Conservation (phyloP, 2,113 vertebrate species). For the Phaethornis superciliosus region DNA sequence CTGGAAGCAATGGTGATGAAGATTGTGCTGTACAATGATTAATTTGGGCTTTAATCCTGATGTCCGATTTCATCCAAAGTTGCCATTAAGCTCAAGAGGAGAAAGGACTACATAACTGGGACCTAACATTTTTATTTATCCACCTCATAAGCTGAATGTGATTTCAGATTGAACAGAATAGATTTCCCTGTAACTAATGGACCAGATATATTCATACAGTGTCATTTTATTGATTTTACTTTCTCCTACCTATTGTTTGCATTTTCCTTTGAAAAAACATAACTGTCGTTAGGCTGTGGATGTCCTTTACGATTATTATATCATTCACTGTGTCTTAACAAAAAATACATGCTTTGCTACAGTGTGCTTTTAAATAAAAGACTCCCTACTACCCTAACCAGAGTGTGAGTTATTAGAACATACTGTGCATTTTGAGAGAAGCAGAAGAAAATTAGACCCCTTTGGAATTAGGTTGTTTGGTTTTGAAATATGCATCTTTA, state of each 20-base stretch:
- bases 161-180: constrained; percentile 71
- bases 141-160: constrained; percentile 54
- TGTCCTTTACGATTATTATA: constrained; percentile 68
- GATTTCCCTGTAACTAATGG: constrained; percentile 76
- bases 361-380: constrained; percentile 31
- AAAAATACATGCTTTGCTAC: constrained; percentile 45
- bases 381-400: constrained; percentile 34
- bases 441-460: constrained; percentile 51
- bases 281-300: constrained; percentile 61
- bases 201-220: constrained; percentile 73
- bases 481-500: constrained; percentile 44
- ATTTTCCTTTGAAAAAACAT: constrained; percentile 65
- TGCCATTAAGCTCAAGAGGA: constrained; percentile 51
- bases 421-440: constrained; percentile 31
- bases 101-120: constrained; percentile 23
- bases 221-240: constrained; percentile 79
- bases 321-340: constrained; percentile 64
- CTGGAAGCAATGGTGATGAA: constrained; percentile 24
- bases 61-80: constrained; percentile 34
- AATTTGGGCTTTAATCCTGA: constrained; percentile 51
- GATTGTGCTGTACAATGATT: constrained; percentile 18
- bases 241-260: constrained; percentile 76
- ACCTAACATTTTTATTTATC: constrained; percentile 55
- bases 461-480: constrained; percentile 52
- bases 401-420: constrained; percentile 27